Percentiles rank a stretch among this genome's conserved stretches.
Evolutionary conservation across 2,113 vertebrate species (phyloP).

Genomic region (Odontophorus gujanensis): DNA sequence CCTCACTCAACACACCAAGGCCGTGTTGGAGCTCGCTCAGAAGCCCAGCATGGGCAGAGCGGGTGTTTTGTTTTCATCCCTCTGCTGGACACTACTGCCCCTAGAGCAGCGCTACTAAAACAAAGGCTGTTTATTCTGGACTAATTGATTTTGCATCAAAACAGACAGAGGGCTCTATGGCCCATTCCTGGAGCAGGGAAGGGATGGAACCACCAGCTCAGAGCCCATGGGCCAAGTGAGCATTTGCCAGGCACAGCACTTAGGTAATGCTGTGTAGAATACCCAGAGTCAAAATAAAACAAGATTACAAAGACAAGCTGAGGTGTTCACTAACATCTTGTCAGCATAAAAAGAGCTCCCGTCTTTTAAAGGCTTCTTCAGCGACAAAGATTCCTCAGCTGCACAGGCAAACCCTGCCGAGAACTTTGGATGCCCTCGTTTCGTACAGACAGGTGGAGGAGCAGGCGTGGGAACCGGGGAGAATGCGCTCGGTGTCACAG

Average conservation of each 20-base stretch:
- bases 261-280: background rate
- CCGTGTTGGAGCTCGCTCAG: background rate
- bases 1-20: background rate
- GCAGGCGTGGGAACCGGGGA: background rate
- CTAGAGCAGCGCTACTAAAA: background rate
- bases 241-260: background rate
- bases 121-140: constrained; percentile 11
- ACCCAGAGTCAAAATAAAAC: background rate
- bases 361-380: background rate
- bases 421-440: background rate
- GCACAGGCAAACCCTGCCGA: background rate
- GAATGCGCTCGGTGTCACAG: background rate
- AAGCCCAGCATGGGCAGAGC: background rate
- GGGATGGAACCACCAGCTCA: too few species aligned
- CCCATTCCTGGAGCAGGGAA: too few species aligned
- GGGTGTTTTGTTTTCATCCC: background rate
- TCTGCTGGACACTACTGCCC: background rate
- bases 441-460: background rate
- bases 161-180: background rate
- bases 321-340: background rate
- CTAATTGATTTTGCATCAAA: background rate
- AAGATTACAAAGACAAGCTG: background rate
- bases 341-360: background rate
- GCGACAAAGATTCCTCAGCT: background rate
- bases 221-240: background rate